Percentiles rank a stretch among this genome's conserved stretches.
Conservation (phyloP, 1,140 invertebrate species). For the Drosophila nasuta region DNA sequence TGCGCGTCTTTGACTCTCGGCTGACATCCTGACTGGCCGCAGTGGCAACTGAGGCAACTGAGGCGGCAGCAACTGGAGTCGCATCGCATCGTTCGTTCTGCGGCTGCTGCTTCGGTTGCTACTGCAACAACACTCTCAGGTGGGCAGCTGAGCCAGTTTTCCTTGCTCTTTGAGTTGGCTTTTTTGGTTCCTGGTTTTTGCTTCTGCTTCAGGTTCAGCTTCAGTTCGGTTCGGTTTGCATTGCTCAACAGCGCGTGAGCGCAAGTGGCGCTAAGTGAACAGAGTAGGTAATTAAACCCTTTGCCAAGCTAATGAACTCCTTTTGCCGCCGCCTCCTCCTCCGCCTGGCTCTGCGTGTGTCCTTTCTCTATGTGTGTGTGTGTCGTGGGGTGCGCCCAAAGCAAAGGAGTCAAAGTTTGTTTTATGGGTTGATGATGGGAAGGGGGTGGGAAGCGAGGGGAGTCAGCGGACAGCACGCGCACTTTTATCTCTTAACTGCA, state of each 20-base stretch:
- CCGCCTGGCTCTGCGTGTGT: constrained; percentile 3
- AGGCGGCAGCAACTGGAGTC: background rate
- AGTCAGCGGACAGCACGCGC: constrained; percentile 29
- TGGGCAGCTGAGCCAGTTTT: constrained; percentile 2
- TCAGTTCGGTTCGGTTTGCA: constrained; percentile 63
- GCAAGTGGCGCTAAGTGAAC: constrained; percentile 85
- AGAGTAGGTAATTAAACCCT: constrained; percentile 85
- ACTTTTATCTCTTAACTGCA: constrained; percentile 75
- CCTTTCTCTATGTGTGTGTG: constrained; percentile 2
- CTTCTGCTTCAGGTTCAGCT: background rate
- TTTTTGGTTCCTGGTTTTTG: constrained; percentile 22
- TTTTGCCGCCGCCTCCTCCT: constrained; percentile 1
- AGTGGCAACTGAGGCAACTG: constrained; percentile 9
- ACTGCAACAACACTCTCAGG: constrained; percentile 37
- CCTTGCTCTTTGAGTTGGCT: constrained; percentile 60
- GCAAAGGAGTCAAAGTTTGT: constrained; percentile 13
- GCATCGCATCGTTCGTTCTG: too few relatives aligned
- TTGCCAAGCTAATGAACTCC: constrained; percentile 84
- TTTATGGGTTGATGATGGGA: background rate
- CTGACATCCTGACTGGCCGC: constrained; percentile 34
- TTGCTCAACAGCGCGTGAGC: constrained; percentile 84
- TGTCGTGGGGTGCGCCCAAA: constrained; percentile 9
- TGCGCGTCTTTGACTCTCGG: constrained; percentile 43
- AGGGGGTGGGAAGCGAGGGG: background rate
- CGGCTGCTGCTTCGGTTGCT: constrained; percentile 15